These are phyloP conservation scores for Camponotus pennsylvanicus DNA, from an alignment of 1,140 invertebrate genomes.

Conservation along the genomic window DNA sequence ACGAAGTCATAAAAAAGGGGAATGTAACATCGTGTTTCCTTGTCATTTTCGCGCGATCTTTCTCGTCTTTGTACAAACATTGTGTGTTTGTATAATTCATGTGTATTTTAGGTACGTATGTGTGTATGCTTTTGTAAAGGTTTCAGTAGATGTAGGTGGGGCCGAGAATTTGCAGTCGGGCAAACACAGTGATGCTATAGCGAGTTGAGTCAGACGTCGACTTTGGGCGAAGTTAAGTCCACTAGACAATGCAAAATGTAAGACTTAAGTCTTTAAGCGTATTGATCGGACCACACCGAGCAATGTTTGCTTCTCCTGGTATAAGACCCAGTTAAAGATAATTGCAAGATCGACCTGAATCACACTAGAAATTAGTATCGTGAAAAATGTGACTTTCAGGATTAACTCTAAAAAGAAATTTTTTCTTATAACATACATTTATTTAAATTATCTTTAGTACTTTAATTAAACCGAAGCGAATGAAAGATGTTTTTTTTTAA, in stretches of 20 bases:
- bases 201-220: slow-evolving; percentile 38
- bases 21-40: not conserved
- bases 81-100: slow-evolving; percentile 9
- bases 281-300: slow-evolving; percentile 44
- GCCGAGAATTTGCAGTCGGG: slow-evolving; percentile 47
- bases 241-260: slow-evolving; percentile 61
- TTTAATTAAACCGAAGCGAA: not conserved
- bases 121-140: slow-evolving; percentile 36
- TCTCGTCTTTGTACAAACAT: not conserved
- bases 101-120: not conserved
- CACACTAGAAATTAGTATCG: not conserved
- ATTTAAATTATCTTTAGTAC: slow-evolving; percentile 10
- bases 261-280: slow-evolving; percentile 64
- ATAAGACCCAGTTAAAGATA: slow-evolving; percentile 23
- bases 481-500: not conserved
- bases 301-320: slow-evolving; percentile 47
- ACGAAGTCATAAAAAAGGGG: not conserved
- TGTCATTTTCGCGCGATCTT: not conserved
- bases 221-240: slow-evolving; percentile 59
- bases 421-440: not conserved
- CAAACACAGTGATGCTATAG: slow-evolving; percentile 57
- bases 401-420: slow-evolving; percentile 16
- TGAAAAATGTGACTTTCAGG: not conserved
- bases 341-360: slow-evolving; percentile 37
- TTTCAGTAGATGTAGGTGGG: slow-evolving; percentile 28